Base-by-base conservation (phyloP, 2,888 invertebrate genomes). In the Synergus umbraculus region DNA sequence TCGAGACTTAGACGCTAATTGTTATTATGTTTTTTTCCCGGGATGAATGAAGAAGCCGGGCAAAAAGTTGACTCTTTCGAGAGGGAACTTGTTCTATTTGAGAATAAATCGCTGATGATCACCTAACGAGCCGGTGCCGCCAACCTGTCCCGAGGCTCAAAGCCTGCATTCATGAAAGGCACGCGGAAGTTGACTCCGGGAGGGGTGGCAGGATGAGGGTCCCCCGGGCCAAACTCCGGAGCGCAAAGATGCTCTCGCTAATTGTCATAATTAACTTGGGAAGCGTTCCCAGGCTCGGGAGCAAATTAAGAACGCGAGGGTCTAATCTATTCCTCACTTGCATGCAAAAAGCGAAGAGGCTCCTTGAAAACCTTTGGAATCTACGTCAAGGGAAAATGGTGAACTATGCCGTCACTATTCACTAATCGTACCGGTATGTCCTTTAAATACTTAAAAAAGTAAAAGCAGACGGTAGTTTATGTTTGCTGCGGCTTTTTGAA, bases 101-200 rank as follows among this genome's bases (percentile, higher is more conserved):
- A 65, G 15, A 41, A 86, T 84, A 79, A 77, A 76, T 67, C 60
- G 76, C 44, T 81, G 86, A 87, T 83, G 81, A 86, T 86, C 80
- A 81, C 79, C 82, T 87, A 86, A 86, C 85, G 85, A 87, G 80
- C 80, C 79, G 64, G 8, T 76, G 78, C 80, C 77, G 81, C 87
- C 84, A 84, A 85, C 82, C 82, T 82, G 80, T 85, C 80, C 83
- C 66, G 58, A 37, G 54, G 66, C 78, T 67, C 5, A 7, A 10
- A 22, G 67, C 18, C 18, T 29, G 44, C 46, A 67, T 69, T 69
- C 37, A 73, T n/a, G 54, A 37, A 22, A 49, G 44, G 22, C 29
- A 73, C 49, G 73, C 73, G 73, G 73, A 73, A 73, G 49, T 43
- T 43, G 12, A 9, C 41, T 65, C 29, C 63, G 37, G 29, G 1